Evolutionary conservation across 2,797 vertebrate genomes (phyloP), one percentile per base, ranked within the genome.

Genomic region (Euphonia xanthogaster): DNA sequence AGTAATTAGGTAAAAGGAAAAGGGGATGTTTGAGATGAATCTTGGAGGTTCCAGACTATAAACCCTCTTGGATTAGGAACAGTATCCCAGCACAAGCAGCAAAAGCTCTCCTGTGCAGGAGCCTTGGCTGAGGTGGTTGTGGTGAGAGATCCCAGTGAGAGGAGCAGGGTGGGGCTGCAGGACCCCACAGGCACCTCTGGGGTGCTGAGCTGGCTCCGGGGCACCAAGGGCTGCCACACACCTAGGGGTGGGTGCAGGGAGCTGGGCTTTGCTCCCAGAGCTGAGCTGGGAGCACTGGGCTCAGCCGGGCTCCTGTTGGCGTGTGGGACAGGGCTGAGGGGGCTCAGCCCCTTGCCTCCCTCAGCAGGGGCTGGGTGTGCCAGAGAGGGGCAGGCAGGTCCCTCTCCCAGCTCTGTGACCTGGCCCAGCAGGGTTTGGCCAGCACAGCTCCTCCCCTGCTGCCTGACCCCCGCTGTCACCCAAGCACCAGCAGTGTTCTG

Each of bases 231-330:
- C 67, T 54, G 42, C 16, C 6, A 12, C 31, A 15, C 25, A 0
- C 5, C 23, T 3, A 45, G 12, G 0, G 7, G 58, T 12, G 14
- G 0, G 14, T 3, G 37, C 1, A 12, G n/a, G 44, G 42, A 63
- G 48, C 61, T 23, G 61, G 28, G 61, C 45, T 89, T 7, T 28
- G 27, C 79, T 55, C 20, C 16, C 50, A 31, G 42, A 44, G 63
- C 60, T 9, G 7, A 4, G 5, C 3, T 4, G 62, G 42, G 62
- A 70, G 72, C 31, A 4, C 22, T 4, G 39, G 35, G 24, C 47
- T 10, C 37, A 18, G 80, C 33, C 18, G 80, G 31, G 60, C 23
- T 62, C n/a, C 30, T 9, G 9, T 2, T 2, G 0, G 42, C 31
- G 48, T 2, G 21, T 3, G 25, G 63, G 48, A 10, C 27, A 39